Conservation (phyloP, 2,113 vertebrate genomes). For the Phyllostomus discolor region DNA sequence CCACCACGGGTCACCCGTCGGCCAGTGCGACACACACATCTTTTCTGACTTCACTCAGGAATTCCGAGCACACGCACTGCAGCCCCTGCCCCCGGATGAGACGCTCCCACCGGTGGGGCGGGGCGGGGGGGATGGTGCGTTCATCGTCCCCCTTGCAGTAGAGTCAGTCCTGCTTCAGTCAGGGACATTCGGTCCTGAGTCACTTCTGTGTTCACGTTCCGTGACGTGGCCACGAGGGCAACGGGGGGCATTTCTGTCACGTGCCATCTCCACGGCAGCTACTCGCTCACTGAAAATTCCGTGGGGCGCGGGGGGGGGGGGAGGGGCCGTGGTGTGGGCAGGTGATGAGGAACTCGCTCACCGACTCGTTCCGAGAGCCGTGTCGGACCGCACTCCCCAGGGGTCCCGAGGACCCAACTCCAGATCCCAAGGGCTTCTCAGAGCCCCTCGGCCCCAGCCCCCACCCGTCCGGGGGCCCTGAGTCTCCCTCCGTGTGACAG, state of each 20-base stretch:
- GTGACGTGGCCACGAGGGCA: neutral
- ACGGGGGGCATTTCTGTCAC: neutral
- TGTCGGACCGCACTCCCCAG: too few relatives aligned
- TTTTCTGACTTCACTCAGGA: neutral
- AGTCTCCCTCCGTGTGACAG: rapidly evolving
- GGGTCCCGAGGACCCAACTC: neutral
- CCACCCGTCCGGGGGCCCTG: rapidly evolving
- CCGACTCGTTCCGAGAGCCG: neutral
- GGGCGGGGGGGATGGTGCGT: neutral
- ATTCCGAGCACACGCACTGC: rapidly evolving
- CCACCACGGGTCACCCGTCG: neutral
- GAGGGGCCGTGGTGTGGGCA: neutral
- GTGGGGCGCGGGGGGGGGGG: neutral
- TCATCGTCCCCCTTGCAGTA: neutral
- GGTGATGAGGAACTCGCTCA: neutral
- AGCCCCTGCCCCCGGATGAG: neutral
- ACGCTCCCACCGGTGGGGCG: neutral
- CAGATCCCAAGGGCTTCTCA: neutral
- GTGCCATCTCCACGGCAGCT: neutral
- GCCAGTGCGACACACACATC: neutral
- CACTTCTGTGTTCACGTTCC: neutral
- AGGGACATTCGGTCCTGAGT: neutral
- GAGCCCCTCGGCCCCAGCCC: neutral
- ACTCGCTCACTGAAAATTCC: neutral
- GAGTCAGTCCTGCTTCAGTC: neutral